These are phyloP conservation scores for Jaculus jaculus DNA, from an alignment of 2,113 vertebrate genomes.

Conservation along the genomic window DNA sequence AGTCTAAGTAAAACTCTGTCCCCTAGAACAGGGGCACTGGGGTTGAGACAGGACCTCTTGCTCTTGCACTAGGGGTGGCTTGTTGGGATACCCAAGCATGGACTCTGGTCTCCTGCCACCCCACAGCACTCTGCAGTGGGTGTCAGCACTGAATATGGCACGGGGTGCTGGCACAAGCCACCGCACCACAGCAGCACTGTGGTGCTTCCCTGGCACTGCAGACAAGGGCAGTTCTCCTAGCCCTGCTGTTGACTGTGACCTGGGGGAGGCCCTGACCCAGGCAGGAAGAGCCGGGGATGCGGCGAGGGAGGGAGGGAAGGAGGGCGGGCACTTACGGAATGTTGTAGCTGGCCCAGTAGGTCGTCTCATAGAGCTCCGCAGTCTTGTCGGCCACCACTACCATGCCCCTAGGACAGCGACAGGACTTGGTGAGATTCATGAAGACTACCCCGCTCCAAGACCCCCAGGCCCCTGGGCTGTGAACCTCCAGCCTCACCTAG, in stretches of 20 bases:
- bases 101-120: too few relatives aligned
- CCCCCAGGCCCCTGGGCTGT: neutral
- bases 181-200: fast-evolving
- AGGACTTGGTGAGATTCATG: fast-evolving
- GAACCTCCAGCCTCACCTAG: neutral
- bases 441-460: neutral
- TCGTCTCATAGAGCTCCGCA: conserved; percentile 87
- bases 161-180: neutral
- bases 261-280: neutral
- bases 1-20: fast-evolving
- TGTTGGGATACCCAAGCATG: neutral
- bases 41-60: fast-evolving
- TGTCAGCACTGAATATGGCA: too few relatives aligned
- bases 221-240: neutral
- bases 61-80: neutral
- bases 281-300: neutral
- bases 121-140: fast-evolving
- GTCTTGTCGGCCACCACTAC: conserved; percentile 88
- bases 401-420: conserved; percentile 79
- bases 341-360: conserved; percentile 98
- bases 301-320: neutral
- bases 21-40: fast-evolving
- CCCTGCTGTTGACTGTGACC: neutral
- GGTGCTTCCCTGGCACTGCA: neutral
- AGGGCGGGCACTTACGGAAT: conserved; percentile 88